Conservation (phyloP, 2,888 invertebrate genomes). For the Limnephilus lunatus region DNA sequence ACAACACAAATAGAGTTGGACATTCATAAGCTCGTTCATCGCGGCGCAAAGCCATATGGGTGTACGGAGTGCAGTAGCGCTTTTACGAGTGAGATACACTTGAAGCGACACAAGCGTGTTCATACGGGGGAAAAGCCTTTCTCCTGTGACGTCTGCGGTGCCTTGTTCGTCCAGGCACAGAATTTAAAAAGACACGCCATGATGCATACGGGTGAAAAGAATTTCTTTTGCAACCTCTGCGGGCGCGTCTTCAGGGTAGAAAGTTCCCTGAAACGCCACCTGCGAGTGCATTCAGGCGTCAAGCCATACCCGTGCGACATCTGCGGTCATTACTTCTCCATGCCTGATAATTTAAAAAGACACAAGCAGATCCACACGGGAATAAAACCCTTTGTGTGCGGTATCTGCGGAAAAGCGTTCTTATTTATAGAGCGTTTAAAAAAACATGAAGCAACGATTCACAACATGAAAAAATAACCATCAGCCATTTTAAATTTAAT, state of each 20-base stretch:
- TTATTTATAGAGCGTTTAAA: not conserved
- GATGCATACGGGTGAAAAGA: not conserved
- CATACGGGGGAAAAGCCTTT: slow-evolving; percentile 21
- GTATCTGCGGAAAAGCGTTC: not conserved
- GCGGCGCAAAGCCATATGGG: not conserved
- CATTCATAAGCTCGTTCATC: not conserved
- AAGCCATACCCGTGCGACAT: slow-evolving; percentile 5
- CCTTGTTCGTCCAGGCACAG: not conserved
- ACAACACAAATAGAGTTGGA: not conserved
- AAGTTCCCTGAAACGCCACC: not conserved
- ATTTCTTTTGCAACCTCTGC: slow-evolving; percentile 5
- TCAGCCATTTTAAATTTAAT: not conserved
- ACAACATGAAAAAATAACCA: not conserved
- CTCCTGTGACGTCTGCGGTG: not conserved
- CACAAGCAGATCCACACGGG: not conserved
- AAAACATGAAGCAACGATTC: not conserved
- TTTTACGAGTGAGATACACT: not conserved
- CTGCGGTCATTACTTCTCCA: not conserved
- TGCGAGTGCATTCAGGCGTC: not conserved
- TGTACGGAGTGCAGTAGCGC: slow-evolving; percentile 4
- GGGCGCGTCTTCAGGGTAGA: not conserved
- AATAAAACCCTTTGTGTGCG: not conserved
- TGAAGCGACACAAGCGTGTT: not conserved
- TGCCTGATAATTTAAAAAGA: not conserved
- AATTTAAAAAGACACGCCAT: not conserved